Percentiles rank a stretch among this genome's conserved stretches.
These are phyloP conservation scores for Ispidina picta DNA, from an alignment of 2,797 vertebrate species.

Conservation along the genomic window DNA sequence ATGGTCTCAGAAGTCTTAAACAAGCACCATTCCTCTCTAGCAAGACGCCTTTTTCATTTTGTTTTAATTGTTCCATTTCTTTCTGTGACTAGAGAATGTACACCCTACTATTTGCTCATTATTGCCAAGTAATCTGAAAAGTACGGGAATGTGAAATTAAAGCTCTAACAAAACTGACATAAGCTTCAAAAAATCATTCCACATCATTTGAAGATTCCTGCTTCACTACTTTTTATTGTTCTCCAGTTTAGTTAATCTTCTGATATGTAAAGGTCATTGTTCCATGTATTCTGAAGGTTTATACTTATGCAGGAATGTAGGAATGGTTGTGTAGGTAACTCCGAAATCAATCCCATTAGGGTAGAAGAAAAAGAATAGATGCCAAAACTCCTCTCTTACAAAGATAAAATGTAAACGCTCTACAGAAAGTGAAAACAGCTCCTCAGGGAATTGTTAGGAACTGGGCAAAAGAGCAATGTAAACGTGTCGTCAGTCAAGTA, in stretches of 20 bases:
- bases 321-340: constrained; percentile 50
- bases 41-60: neutral
- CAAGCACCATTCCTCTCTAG: neutral
- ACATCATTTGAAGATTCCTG: constrained; percentile 44
- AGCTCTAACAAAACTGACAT: constrained; percentile 55
- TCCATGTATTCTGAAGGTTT: constrained; percentile 46
- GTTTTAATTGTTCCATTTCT: neutral
- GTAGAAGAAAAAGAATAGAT: constrained; percentile 39
- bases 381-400: constrained; percentile 57
- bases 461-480: constrained; percentile 56
- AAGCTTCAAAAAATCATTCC: constrained; percentile 62
- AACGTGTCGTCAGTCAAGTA: constrained; percentile 54
- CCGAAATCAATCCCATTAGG: constrained; percentile 61
- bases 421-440: constrained; percentile 68
- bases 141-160: constrained; percentile 44
- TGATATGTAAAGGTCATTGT: constrained; percentile 58
- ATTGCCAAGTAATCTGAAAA: constrained; percentile 34
- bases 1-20: neutral
- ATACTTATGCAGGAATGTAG: constrained; percentile 47
- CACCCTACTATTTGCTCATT: constrained; percentile 14
- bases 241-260: constrained; percentile 60
- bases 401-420: constrained; percentile 73
- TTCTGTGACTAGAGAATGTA: neutral
- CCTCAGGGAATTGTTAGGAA: constrained; percentile 61
- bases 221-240: constrained; percentile 43